Evolutionary conservation across 64 coral and sea anemone genomes (phyloP), one percentile per base, ranked within the genome.

Genomic region (Pachyseris speciosa): DNA sequence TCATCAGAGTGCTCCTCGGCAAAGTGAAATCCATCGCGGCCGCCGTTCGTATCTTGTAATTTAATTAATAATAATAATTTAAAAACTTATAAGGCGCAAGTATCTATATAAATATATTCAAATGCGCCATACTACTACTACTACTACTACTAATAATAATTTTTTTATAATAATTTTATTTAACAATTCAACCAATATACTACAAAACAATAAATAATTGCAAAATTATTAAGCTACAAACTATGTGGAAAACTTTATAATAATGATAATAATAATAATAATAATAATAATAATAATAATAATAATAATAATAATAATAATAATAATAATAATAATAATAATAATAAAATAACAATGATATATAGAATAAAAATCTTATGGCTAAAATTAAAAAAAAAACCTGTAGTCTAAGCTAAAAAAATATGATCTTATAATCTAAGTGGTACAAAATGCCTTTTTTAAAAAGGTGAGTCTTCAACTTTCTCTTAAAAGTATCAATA

Each of bases 391-490:
- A 5, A 5, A 61, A 4, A 61, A 45, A 45, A 6, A 45, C 43
- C 4, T 45, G 43, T 26, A 61, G 0, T 7, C 57, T 61, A 27
- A 61, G 57, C 57, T 61, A 61, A 55, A 55, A n/a, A n/a, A 55
- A 55, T 55, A 55, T 20, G 17, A 55, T 55, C 51, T 55, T 55
- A 55, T 55, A 55, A 1, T 1, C 25, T 77, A 77, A 39, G 11
- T 44, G 40, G 41, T 40, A 77, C 24, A 44, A 79, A 65, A 85
- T 37, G 37, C 29, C 33, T 66, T 85, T 85, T n/a, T 85, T 17
- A 65, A 85, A 85, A 50, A 85, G 50, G 37, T 37, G 37, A 65
- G 81, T 85, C 38, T 85, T 85, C 10, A 85, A 27, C 19, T 65
- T 64, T 15, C 24, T 37, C 37, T 85, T 85, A 51, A 85, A 85